phyloP scores from a whole-genome alignment of 2,113 vertebrate species.

The Calyptomena viridis region DNA sequence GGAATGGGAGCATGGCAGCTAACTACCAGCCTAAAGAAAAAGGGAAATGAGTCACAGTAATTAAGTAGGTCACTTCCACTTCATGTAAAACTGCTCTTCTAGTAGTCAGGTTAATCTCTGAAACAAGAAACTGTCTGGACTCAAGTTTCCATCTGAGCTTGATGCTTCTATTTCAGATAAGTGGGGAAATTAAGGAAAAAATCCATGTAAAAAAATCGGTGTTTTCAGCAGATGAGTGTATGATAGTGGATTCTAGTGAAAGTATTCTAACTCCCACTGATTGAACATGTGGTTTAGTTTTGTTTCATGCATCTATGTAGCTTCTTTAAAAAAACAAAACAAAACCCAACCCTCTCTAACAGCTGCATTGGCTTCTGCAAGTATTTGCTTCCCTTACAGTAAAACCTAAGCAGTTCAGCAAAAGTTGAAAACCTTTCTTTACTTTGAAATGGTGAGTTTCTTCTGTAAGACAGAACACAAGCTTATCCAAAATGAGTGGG shows the following conservation, averaged over 20 bases:
- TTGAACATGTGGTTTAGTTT: slow-evolving; percentile 10
- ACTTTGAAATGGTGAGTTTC: not conserved
- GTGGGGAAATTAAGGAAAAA: not conserved
- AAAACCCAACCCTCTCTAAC: not conserved
- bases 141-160: not conserved
- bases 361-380: slow-evolving; percentile 20
- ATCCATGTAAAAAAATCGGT: not conserved
- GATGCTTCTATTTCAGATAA: not conserved
- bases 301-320: not conserved
- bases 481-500: not conserved
- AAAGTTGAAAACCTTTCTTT: not conserved
- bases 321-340: not conserved
- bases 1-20: not conserved
- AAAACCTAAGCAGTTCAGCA: not conserved
- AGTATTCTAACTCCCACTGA: not conserved
- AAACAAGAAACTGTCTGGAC: not conserved
- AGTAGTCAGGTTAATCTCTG: not conserved
- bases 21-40: not conserved
- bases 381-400: not conserved
- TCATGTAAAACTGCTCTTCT: not conserved
- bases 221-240: not conserved
- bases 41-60: slow-evolving; percentile 17
- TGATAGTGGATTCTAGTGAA: not conserved
- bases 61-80: slow-evolving; percentile 42
- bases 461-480: not conserved